Percentiles rank a stretch among this genome's conserved stretches.
phyloP scores from a whole-genome alignment of 2,888 invertebrate species.

The Dicranocentrus wangi region DNA sequence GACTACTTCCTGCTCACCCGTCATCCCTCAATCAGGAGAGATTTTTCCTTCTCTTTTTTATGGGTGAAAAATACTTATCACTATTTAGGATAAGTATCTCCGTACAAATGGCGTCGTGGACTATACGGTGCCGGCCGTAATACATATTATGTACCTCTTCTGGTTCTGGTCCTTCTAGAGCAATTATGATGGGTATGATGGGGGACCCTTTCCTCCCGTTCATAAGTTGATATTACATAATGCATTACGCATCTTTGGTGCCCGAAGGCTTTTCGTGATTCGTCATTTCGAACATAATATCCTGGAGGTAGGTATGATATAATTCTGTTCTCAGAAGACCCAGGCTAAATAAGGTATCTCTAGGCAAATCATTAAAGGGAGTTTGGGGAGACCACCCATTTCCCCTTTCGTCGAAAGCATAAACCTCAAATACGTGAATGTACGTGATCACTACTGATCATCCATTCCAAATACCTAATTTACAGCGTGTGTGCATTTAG shows the following conservation, averaged over 20 bases:
- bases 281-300: too few relatives aligned
- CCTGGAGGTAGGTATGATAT: too few relatives aligned
- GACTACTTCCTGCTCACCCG: conserved; percentile 53
- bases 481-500: neutral
- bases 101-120: neutral
- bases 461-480: neutral
- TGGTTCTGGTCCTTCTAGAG: too few relatives aligned
- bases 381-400: conserved; percentile 44
- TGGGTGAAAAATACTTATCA: conserved; percentile 41
- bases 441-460: too few relatives aligned
- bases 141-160: conserved; percentile 16
- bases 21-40: conserved; percentile 50
- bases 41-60: conserved; percentile 43
- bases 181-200: conserved; percentile 24
- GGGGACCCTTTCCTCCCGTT: conserved; percentile 20
- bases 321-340: neutral
- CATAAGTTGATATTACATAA: conserved; percentile 28
- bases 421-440: too few relatives aligned
- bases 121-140: neutral
- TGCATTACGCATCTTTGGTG: neutral
- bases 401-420: neutral
- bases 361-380: conserved; percentile 40
- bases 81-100: neutral
- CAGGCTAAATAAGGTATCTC: conserved; percentile 3
- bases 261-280: too few relatives aligned